A percentile compares a stretch with the other conserved stretches of the same genome.
phyloP scores from a whole-genome alignment of 2,113 vertebrate species.

The Pluvianellus socialis region DNA sequence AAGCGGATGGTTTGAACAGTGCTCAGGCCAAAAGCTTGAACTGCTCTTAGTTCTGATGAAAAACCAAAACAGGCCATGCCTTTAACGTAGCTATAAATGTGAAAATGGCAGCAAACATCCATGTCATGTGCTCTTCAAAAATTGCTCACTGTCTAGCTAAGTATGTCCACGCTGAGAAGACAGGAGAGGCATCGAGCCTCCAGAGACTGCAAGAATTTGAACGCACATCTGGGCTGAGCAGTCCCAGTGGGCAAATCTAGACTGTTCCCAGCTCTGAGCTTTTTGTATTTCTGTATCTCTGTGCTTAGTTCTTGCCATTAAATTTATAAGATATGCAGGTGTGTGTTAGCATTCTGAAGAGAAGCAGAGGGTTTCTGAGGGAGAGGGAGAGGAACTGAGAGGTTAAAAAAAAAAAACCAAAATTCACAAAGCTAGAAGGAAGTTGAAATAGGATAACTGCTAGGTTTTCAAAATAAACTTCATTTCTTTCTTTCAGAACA shows the following conservation, averaged over 20 bases:
- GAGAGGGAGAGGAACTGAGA: not conserved
- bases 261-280: not conserved
- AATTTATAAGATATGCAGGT: not conserved
- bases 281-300: not conserved
- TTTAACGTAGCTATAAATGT: not conserved
- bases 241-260: not conserved
- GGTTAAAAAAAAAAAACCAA: not conserved
- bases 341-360: not conserved
- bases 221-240: rapidly evolving
- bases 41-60: not conserved
- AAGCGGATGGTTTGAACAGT: not conserved
- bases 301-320: not conserved
- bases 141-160: not conserved
- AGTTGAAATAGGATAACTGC: not conserved
- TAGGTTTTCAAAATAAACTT: not conserved
- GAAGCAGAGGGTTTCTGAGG: not conserved
- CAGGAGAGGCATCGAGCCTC: not conserved
- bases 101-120: not conserved
- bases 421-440: not conserved
- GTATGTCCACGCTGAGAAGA: not conserved
- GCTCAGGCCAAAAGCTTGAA: not conserved
- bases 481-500: not conserved
- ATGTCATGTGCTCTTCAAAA: not conserved
- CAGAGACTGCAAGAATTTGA: not conserved
- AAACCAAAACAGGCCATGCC: not conserved